Conservation (phyloP, 2,113 vertebrate genomes). For the Cyprinus carpio region DNA sequence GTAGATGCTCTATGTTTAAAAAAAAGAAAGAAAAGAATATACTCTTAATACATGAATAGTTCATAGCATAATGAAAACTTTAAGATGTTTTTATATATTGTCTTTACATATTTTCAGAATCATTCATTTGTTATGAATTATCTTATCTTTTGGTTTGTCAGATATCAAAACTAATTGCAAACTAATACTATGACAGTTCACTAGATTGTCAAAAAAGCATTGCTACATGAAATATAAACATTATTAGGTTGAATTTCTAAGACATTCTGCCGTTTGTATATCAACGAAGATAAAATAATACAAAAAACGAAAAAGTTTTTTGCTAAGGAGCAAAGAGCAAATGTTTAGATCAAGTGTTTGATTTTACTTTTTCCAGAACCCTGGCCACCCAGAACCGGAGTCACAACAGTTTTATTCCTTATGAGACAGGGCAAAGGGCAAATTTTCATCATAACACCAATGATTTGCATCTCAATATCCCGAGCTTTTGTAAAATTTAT, state of each 20-base stretch:
- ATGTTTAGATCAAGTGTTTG: conserved; percentile 2
- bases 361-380: not conserved
- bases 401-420: not conserved
- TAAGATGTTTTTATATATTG: not conserved
- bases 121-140: not conserved
- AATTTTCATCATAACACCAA: conserved; percentile 6
- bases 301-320: not conserved
- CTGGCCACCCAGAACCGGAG: not conserved
- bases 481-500: not conserved
- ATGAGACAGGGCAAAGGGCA: not conserved
- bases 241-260: not conserved
- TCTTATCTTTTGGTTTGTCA: not conserved
- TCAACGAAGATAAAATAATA: not conserved
- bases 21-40: not conserved
- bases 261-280: not conserved
- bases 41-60: not conserved
- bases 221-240: not conserved
- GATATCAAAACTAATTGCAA: not conserved
- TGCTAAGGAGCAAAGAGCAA: not conserved
- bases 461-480: conserved; percentile 14
- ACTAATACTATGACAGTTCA: not conserved
- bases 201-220: not conserved
- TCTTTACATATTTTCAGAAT: not conserved
- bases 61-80: not conserved
- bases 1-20: no score